Conservation (phyloP, 2,797 vertebrate genomes). For the Channallabes apus region DNA sequence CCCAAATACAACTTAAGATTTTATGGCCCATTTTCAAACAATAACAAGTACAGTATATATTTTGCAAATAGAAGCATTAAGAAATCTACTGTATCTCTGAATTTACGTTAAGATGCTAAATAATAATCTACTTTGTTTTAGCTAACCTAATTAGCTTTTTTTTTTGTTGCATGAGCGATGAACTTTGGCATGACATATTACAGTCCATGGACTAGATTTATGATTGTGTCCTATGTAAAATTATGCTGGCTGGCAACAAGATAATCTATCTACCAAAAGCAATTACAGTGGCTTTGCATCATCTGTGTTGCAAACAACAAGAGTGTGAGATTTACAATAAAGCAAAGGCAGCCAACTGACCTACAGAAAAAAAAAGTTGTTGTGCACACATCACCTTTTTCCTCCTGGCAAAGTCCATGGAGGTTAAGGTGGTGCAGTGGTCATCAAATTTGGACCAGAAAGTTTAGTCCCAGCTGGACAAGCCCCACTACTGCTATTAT, state of each 20-base stretch:
- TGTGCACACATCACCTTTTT: conserved; percentile 10
- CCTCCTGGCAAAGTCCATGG: conserved; percentile 42
- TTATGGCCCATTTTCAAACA: background rate
- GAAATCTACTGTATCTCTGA: background rate
- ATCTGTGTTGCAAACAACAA: background rate
- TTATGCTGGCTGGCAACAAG: conserved; percentile 14
- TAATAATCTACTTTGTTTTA: background rate
- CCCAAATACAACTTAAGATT: background rate
- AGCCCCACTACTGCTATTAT: conserved; percentile 12
- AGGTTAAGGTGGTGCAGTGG: conserved; percentile 36
- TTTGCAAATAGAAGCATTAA: background rate
- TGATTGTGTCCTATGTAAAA: conserved; percentile 5
- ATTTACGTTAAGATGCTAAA: background rate
- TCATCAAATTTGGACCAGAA: conserved; percentile 39
- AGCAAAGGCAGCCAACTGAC: conserved; percentile 25
- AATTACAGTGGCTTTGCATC: conserved; percentile 24
- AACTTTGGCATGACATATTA: conserved; percentile 1
- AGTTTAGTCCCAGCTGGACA: conserved; percentile 38
- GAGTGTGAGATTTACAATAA: conserved; percentile 15
- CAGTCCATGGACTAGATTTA: background rate
- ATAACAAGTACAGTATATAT: background rate
- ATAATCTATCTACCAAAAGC: conserved; percentile 13
- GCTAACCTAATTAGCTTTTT: background rate
- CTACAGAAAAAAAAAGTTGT: conserved; percentile 30
- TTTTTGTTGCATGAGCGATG: background rate